Conservation (phyloP, 1,140 invertebrate genomes). For the Calephelis virginiensis region DNA sequence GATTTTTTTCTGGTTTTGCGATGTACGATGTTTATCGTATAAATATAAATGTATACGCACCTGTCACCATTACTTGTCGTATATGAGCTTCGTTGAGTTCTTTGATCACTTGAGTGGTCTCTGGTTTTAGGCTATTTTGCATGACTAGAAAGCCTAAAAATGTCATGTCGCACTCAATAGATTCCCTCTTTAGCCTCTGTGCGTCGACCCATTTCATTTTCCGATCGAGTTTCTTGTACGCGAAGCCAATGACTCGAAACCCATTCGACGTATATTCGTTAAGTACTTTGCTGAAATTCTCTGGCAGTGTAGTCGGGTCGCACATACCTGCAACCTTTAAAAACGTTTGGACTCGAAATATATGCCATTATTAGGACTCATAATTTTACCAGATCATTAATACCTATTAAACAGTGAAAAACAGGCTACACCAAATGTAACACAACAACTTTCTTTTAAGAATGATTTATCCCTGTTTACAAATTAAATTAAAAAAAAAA, state of each 20-base stretch:
- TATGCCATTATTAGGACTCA: no score
- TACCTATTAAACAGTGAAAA: no score
- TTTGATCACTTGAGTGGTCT: constrained; percentile 88
- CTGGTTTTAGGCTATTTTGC: constrained; percentile 93
- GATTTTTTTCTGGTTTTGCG: no score
- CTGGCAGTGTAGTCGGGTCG: constrained; percentile 76
- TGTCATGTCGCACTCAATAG: constrained; percentile 88
- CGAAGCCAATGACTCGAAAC: constrained; percentile 92
- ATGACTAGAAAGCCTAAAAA: constrained; percentile 93
- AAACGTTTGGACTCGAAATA: constrained; percentile 1
- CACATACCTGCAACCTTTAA: constrained; percentile 77
- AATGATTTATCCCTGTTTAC: no score
- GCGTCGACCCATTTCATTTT: constrained; percentile 81
- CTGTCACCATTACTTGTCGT: constrained; percentile 95
- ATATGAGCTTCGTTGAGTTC: constrained; percentile 89
- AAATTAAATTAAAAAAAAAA: no score
- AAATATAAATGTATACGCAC: constrained; percentile 60
- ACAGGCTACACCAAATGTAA: no score
- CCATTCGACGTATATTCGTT: constrained; percentile 92
- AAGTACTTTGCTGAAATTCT: constrained; percentile 85
- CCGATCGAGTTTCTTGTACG: constrained; percentile 82
- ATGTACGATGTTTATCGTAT: no score
- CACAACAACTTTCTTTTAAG: no score
- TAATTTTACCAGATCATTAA: no score
- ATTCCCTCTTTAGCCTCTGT: constrained; percentile 79